phyloP scores from a whole-genome alignment of 2,113 vertebrate genomes.

The Euleptes europaea region DNA sequence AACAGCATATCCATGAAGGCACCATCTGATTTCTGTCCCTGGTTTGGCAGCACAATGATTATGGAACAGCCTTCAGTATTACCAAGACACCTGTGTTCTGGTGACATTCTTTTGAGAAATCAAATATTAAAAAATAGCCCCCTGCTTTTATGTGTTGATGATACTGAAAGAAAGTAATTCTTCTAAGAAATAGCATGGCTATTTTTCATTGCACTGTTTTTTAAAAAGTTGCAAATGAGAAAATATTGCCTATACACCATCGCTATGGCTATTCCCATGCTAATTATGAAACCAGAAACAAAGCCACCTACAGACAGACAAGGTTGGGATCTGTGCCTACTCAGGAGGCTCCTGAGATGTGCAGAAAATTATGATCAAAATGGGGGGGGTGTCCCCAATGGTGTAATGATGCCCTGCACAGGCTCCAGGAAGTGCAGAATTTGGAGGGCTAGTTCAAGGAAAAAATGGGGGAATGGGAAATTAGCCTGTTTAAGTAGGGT shows the following conservation, averaged over 20 bases:
- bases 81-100: not conserved
- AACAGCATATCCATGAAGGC: not conserved
- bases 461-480: too few relatives aligned
- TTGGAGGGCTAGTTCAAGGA: too few relatives aligned
- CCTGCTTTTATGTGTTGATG: conserved; percentile 26
- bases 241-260: not conserved
- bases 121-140: not conserved
- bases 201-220: not conserved
- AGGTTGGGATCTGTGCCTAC: too few relatives aligned
- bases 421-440: too few relatives aligned
- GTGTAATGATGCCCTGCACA: too few relatives aligned
- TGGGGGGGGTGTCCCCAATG: too few relatives aligned
- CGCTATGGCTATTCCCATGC: too few relatives aligned
- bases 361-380: too few relatives aligned
- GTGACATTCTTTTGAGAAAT: not conserved
- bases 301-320: too few relatives aligned
- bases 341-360: too few relatives aligned
- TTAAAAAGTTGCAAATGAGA: not conserved
- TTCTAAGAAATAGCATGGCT: not conserved
- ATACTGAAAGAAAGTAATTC: conserved; percentile 21
- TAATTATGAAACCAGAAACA: too few relatives aligned
- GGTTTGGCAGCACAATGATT: not conserved
- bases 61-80: not conserved
- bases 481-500: too few relatives aligned
- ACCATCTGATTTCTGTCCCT: conserved; percentile 9